These are phyloP conservation scores for Ichneumoninae sp. DNA, from an alignment of 2,888 invertebrate genomes.

Conservation along the genomic window DNA sequence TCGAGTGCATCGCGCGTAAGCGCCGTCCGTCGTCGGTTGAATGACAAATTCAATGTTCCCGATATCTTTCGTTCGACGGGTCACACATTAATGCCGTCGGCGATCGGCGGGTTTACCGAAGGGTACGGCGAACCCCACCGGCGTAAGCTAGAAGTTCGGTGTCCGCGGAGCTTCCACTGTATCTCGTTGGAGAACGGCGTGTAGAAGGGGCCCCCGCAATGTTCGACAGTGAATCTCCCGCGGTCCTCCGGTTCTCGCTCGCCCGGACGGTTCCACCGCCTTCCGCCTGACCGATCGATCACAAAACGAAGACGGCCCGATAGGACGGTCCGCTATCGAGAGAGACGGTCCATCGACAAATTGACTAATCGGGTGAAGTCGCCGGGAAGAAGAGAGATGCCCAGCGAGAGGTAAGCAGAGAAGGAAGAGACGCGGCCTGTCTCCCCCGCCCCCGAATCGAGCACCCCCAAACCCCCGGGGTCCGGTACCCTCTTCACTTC, in stretches of 20 bases:
- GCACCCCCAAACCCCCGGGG: conserved; percentile 53
- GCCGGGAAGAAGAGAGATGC: conserved; percentile 68
- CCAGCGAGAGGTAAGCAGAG: conserved; percentile 54
- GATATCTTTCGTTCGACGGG: conserved; percentile 63
- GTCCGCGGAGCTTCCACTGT: conserved; percentile 50
- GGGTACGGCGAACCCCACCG: conserved; percentile 50
- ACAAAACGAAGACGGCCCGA: conserved; percentile 61
- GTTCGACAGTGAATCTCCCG: conserved; percentile 41
- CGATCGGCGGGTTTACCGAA: conserved; percentile 51
- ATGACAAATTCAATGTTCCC: conserved; percentile 67
- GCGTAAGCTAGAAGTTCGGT: conserved; percentile 62
- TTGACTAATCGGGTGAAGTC: conserved; percentile 73
- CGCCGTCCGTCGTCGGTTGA: conserved; percentile 41
- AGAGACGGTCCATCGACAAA: conserved; percentile 68
- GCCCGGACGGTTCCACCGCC: conserved; percentile 57
- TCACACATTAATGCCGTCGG: conserved; percentile 52
- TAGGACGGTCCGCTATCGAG: conserved; percentile 55
- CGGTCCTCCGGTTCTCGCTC: conserved; percentile 51
- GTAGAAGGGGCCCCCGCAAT: neutral
- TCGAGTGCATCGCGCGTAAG: conserved; percentile 14
- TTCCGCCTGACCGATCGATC: conserved; percentile 68
- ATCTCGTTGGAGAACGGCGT: neutral
- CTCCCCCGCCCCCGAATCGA: conserved; percentile 49
- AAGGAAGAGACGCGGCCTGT: conserved; percentile 35
- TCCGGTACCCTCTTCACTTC: conserved; percentile 61